These are phyloP conservation scores for Mycalesis mineus DNA, from an alignment of 2,888 invertebrate genomes.

Conservation along the genomic window DNA sequence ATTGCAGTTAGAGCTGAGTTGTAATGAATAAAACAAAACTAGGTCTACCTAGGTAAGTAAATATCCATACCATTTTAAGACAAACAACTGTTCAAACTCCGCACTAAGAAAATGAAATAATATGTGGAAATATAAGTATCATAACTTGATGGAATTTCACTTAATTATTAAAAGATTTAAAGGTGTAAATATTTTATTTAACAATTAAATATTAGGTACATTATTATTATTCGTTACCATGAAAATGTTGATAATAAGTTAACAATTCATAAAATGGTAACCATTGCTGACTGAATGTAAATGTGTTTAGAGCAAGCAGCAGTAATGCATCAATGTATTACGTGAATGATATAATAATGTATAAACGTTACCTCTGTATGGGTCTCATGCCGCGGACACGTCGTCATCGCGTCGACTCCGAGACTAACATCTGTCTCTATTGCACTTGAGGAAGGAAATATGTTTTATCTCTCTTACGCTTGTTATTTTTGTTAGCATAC, in stretches of 20 bases:
- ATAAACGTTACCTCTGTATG: neutral
- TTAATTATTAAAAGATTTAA: too few species aligned
- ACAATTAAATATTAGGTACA: too few species aligned
- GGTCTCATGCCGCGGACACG: neutral
- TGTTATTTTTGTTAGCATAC: neutral
- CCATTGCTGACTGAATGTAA: neutral
- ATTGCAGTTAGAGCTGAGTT: too few species aligned
- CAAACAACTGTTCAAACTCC: too few species aligned
- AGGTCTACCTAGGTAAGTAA: too few species aligned
- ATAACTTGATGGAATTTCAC: too few species aligned
- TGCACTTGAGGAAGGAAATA: neutral
- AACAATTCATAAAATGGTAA: neutral
- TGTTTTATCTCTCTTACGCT: neutral
- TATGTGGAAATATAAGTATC: too few species aligned
- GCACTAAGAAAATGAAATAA: too few species aligned
- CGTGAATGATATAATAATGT: neutral
- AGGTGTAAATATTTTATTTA: too few species aligned
- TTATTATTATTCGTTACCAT: neutral
- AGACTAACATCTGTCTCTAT: neutral
- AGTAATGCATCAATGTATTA: neutral
- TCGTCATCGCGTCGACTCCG: neutral
- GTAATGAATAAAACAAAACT: too few species aligned
- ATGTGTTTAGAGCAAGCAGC: neutral
- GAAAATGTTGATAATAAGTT: neutral
- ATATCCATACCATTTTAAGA: too few species aligned